Evolutionary conservation across 2,888 invertebrate species (phyloP).

Genomic region (Pollenia labialis): DNA sequence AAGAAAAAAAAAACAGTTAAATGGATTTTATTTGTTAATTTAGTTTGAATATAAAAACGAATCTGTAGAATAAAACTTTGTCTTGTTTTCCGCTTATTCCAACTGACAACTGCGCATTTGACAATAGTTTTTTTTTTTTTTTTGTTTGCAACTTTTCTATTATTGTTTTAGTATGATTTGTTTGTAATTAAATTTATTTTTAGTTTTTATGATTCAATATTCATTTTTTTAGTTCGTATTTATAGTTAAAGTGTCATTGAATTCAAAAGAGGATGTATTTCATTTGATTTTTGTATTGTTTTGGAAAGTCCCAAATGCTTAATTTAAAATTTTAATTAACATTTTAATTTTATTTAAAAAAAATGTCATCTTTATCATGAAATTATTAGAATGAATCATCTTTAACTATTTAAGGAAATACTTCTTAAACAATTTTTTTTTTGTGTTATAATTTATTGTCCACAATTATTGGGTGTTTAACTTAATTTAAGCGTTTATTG

Average conservation of each 20-base stretch:
- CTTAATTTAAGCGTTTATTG: too few relatives aligned
- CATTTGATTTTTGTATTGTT: background rate
- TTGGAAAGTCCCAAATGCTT: constrained; percentile 28
- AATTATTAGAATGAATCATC: constrained; percentile 3
- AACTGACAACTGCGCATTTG: constrained; percentile 57
- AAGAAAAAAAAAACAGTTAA: constrained; percentile 53
- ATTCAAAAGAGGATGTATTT: constrained; percentile 53
- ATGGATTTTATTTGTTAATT: constrained; percentile 62
- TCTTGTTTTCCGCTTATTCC: background rate
- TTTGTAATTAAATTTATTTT: constrained; percentile 59
- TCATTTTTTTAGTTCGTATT: constrained; percentile 1
- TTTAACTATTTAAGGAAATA: background rate
- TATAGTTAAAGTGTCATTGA: background rate
- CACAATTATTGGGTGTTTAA: too few relatives aligned
- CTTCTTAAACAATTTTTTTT: background rate
- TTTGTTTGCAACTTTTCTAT: background rate
- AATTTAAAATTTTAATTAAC: constrained; percentile 14
- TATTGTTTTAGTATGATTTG: constrained; percentile 15
- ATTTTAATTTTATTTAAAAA: background rate
- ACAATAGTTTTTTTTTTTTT: constrained; percentile 7
- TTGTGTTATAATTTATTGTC: too few relatives aligned
- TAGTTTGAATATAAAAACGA: constrained; percentile 28
- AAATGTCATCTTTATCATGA: background rate
- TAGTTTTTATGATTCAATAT: constrained; percentile 43
- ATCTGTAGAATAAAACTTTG: constrained; percentile 31